Conservation (phyloP, 2,888 invertebrate genomes). For the Phrixothrix hirtus region DNA sequence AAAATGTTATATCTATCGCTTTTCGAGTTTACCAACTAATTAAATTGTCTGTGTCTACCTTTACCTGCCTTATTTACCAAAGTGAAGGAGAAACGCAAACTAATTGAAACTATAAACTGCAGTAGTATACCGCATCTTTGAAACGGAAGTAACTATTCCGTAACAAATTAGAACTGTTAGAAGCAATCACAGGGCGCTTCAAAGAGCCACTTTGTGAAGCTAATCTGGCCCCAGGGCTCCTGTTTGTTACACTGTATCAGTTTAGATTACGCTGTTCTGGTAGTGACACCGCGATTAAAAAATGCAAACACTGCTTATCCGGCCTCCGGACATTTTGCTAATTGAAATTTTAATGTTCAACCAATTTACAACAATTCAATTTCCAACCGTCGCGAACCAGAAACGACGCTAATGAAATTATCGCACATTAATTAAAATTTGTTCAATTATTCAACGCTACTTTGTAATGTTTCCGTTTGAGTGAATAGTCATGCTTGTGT, state of each 20-base stretch:
- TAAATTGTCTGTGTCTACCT: background rate
- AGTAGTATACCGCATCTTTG: conserved; percentile 8
- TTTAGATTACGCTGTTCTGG: conserved; percentile 44
- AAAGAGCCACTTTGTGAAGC: conserved; percentile 43
- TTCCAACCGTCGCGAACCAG: conserved; percentile 41
- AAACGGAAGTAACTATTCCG: conserved; percentile 31
- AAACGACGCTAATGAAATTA: conserved; percentile 51
- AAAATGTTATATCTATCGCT: too few species aligned
- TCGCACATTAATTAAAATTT: conserved; percentile 56
- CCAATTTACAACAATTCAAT: conserved; percentile 48
- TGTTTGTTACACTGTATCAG: conserved; percentile 52
- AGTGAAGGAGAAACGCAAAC: background rate
- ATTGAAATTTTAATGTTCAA: conserved; percentile 50
- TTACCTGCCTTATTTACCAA: background rate
- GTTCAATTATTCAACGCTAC: conserved; percentile 47
- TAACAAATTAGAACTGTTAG: conserved; percentile 36
- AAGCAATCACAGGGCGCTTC: conserved; percentile 36
- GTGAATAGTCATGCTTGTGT: conserved; percentile 30
- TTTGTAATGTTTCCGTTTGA: conserved; percentile 39
- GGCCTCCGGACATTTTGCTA: conserved; percentile 45
- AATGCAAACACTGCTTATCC: conserved; percentile 40
- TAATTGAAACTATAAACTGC: conserved; percentile 16
- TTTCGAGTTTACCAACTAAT: too few species aligned
- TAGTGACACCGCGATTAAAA: conserved; percentile 55
- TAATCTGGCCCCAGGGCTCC: conserved; percentile 40